phyloP scores from a whole-genome alignment of 2,113 vertebrate species.

The Accipiter virgatus region DNA sequence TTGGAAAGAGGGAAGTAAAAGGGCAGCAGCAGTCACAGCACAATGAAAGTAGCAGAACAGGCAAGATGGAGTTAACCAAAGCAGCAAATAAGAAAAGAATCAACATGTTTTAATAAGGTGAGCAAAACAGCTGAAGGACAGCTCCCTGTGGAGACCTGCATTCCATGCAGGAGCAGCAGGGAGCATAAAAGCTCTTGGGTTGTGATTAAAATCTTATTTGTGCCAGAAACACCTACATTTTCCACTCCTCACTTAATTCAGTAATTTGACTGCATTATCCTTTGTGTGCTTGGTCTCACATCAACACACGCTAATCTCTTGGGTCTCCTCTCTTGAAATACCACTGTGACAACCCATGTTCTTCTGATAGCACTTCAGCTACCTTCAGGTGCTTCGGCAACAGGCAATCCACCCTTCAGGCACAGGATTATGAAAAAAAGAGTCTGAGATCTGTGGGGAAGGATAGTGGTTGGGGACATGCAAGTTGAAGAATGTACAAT shows the following conservation, averaged over 20 bases:
- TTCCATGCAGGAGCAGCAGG: not conserved
- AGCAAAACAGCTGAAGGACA: not conserved
- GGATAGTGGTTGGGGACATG: not conserved
- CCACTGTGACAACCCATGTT: not conserved
- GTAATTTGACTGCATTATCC: not conserved
- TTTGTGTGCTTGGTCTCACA: accelerated
- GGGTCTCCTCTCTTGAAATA: not conserved
- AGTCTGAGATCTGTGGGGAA: accelerated
- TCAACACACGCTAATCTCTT: not conserved
- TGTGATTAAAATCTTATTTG: constrained; percentile 1
- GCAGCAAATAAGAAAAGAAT: not conserved
- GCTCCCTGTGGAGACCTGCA: not conserved
- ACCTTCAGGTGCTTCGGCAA: not conserved
- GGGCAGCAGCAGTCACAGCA: not conserved
- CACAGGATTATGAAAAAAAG: not conserved
- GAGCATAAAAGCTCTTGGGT: not conserved
- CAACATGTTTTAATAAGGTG: not conserved
- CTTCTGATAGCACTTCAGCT: not conserved
- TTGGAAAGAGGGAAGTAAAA: not conserved
- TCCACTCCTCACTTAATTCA: not conserved
- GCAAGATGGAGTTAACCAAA: not conserved
- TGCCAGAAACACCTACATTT: not conserved
- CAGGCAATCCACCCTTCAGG: not conserved
- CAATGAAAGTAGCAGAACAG: not conserved
- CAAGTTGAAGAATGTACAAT: not conserved